Evolutionary conservation across 2,797 vertebrate genomes (phyloP).

Genomic region (Oreochromis mossambicus): DNA sequence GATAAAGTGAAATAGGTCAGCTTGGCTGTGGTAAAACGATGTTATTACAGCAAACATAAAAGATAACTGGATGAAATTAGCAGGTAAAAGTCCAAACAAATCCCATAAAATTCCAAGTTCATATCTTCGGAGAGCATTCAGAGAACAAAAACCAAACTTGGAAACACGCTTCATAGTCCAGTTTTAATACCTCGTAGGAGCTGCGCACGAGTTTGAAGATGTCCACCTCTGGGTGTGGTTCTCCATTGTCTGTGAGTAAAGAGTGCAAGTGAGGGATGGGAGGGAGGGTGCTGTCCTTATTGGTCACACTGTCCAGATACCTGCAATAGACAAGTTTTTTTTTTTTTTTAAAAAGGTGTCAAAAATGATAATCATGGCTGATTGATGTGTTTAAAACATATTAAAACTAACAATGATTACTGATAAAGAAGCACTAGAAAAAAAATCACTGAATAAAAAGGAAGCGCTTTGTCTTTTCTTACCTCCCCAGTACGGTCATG

Average conservation of each 20-base stretch:
- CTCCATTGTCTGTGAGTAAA: constrained; percentile 89
- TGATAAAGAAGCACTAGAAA: neutral
- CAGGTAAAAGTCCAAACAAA: neutral
- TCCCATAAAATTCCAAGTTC: neutral
- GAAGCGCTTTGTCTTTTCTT: neutral
- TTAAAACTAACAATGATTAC: neutral
- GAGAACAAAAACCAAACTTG: neutral
- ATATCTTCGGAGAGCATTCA: neutral
- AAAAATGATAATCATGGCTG: neutral
- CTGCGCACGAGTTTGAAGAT: constrained; percentile 92
- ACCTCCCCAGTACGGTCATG: constrained; percentile 99
- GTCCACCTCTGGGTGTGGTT: constrained; percentile 94
- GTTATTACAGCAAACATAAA: neutral
- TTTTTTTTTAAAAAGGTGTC: too few species aligned
- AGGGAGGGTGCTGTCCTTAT: constrained; percentile 95
- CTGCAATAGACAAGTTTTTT: constrained; percentile 55
- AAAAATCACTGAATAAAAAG: neutral
- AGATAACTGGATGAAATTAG: neutral
- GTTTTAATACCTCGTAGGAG: constrained; percentile 88
- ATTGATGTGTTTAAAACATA: neutral
- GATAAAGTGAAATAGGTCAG: neutral
- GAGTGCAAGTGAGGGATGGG: constrained; percentile 98
- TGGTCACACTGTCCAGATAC: constrained; percentile 95
- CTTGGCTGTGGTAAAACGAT: neutral
- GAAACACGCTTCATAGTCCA: neutral